A percentile compares a stretch with the other conserved stretches of the same genome.
Evolutionary conservation across 2,888 invertebrate species (phyloP).

Genomic region (Callinectes sapidus): DNA sequence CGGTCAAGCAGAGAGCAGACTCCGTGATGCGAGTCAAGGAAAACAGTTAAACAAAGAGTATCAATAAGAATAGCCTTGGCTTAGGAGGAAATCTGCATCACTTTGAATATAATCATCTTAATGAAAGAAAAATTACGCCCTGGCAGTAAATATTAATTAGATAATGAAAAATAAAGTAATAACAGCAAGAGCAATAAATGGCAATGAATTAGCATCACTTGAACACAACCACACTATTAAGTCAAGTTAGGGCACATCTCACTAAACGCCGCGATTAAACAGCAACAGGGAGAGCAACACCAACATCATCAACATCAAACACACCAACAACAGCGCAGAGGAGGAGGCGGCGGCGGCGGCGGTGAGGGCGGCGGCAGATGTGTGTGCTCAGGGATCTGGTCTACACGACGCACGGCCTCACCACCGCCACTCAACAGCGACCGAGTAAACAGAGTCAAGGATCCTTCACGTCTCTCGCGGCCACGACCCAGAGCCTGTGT

Average conservation of each 20-base stretch:
- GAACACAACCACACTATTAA: too few species aligned
- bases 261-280: background rate
- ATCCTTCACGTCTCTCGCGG: conserved; percentile 57
- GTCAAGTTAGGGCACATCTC: too few species aligned
- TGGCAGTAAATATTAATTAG: background rate
- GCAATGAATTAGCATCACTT: background rate
- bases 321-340: background rate
- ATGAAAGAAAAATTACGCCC: background rate
- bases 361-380: background rate
- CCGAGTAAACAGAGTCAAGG: conserved; percentile 59
- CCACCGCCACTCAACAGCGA: conserved; percentile 56
- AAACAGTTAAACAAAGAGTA: background rate
- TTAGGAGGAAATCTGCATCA: background rate
- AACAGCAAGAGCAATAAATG: background rate
- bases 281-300: conserved; percentile 6
- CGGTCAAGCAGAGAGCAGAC: too few species aligned
- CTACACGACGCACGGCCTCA: conserved; percentile 55
- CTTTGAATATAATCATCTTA: background rate
- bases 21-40: too few species aligned
- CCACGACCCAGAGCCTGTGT: conserved; percentile 47
- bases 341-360: background rate
- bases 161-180: background rate
- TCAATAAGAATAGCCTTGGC: background rate
- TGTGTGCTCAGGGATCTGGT: conserved; percentile 41
- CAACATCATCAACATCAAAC: background rate